These are phyloP conservation scores for Tetrao urogallus DNA, from an alignment of 2,113 vertebrate species.

Conservation along the genomic window DNA sequence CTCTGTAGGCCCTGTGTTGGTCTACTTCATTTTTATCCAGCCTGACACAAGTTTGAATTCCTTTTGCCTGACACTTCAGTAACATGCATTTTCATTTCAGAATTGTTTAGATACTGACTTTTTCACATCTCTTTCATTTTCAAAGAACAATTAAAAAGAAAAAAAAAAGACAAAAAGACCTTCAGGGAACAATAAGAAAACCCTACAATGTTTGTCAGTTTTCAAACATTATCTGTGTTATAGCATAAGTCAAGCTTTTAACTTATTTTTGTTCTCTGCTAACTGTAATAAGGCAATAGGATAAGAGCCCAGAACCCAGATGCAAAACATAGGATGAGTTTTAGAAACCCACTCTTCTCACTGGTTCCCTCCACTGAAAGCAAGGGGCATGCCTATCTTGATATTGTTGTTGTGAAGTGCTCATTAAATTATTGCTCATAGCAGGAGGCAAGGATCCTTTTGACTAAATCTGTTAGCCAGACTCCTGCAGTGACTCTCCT, in stretches of 20 bases:
- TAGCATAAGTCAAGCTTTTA: conserved; percentile 12
- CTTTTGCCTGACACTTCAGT: background rate
- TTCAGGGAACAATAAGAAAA: background rate
- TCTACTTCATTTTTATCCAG: background rate
- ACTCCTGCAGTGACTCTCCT: conserved; percentile 65
- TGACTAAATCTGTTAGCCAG: conserved; percentile 76
- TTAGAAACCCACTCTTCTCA: conserved; percentile 18
- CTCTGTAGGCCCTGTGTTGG: background rate
- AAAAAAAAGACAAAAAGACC: background rate
- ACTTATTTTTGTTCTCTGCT: background rate
- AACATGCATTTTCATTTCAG: background rate
- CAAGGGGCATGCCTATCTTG: conserved; percentile 51
- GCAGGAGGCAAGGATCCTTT: conserved; percentile 65
- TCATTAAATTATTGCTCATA: conserved; percentile 75
- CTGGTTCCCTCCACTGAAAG: conserved; percentile 34
- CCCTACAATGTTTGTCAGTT: background rate
- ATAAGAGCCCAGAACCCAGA: conserved; percentile 18
- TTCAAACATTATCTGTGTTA: conserved; percentile 7
- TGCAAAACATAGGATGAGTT: conserved; percentile 27
- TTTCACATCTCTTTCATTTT: conserved; percentile 12
- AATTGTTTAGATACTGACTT: background rate
- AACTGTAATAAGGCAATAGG: conserved; percentile 24
- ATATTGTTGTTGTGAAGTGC: conserved; percentile 66
- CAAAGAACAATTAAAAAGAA: background rate
- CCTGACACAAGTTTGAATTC: background rate